These are phyloP conservation scores for Sandelia bainsii DNA, from an alignment of 2,797 vertebrate species.

Conservation along the genomic window DNA sequence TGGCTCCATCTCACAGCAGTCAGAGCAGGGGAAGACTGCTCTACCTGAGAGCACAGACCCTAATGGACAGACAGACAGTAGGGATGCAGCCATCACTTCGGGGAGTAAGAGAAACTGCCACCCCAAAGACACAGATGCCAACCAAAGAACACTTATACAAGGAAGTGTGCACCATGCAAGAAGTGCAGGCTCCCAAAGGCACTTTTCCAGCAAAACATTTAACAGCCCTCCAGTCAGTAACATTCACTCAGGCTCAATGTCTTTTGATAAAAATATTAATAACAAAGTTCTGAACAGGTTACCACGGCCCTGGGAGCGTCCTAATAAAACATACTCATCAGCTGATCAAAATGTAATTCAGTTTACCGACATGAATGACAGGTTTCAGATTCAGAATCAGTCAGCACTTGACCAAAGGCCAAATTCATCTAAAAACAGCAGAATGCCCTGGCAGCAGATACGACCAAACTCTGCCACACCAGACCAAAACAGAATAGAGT, in stretches of 20 bases:
- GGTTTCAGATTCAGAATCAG: conserved; percentile 89
- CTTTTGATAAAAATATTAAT: conserved; percentile 87
- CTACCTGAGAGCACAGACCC: conserved; percentile 87
- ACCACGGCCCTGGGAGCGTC: conserved; percentile 90
- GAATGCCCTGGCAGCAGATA: conserved; percentile 91
- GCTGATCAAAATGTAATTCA: conserved; percentile 85
- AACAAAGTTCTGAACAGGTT: conserved; percentile 80
- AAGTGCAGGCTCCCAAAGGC: conserved; percentile 89
- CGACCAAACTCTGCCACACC: conserved; percentile 81
- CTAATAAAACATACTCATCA: conserved; percentile 85
- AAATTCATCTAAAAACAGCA: conserved; percentile 84
- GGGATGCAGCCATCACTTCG: conserved; percentile 80
- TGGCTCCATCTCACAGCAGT: conserved; percentile 84
- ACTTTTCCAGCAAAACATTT: conserved; percentile 90
- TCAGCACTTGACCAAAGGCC: conserved; percentile 86
- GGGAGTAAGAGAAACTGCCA: conserved; percentile 86
- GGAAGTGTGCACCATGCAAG: conserved; percentile 87
- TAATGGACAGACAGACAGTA: conserved; percentile 85
- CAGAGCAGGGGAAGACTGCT: conserved; percentile 83
- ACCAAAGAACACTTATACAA: conserved; percentile 86
- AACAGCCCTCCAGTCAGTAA: conserved; percentile 77
- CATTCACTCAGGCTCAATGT: conserved; percentile 78
- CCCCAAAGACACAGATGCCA: conserved; percentile 82
- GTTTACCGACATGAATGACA: conserved; percentile 84
- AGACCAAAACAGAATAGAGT: conserved; percentile 86